Evolutionary conservation across 2,888 invertebrate species (phyloP).

Genomic region (Cabera pusaria): DNA sequence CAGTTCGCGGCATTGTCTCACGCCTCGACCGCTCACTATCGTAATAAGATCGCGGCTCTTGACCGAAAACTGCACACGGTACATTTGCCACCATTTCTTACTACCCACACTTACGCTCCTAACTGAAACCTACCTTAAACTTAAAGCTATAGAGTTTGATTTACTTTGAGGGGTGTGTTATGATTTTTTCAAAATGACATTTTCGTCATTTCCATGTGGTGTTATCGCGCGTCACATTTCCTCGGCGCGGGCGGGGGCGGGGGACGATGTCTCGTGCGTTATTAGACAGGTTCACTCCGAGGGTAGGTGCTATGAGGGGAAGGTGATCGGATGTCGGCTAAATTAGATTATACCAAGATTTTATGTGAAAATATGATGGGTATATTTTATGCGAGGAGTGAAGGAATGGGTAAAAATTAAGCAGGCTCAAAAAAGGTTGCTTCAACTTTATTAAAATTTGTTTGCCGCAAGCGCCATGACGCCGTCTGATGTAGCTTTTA

Average conservation of each 20-base stretch:
- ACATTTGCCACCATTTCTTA: conserved; percentile 26
- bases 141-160: too few species aligned
- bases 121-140: too few species aligned
- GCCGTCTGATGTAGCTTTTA: too few species aligned
- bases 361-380: conserved; percentile 9
- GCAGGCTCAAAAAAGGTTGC: too few species aligned
- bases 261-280: conserved; percentile 29
- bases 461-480: too few species aligned
- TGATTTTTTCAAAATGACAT: conserved; percentile 28
- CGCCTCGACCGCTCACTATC: conserved; percentile 24
- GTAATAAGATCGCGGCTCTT: conserved; percentile 34
- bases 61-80: conserved; percentile 34
- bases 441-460: too few species aligned
- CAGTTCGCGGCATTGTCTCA: conserved; percentile 25
- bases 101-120: conserved; percentile 10
- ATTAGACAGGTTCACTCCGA: conserved; percentile 26
- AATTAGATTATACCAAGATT: conserved; percentile 19
- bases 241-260: conserved; percentile 13
- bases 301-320: conserved; percentile 4
- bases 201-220: conserved; percentile 33
- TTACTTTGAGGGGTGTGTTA: background rate
- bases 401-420: background rate
- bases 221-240: conserved; percentile 31
- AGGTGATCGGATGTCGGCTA: conserved; percentile 19
- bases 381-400: conserved; percentile 2